phyloP scores from a whole-genome alignment of 2,888 invertebrate species.

The Diploptera punctata region DNA sequence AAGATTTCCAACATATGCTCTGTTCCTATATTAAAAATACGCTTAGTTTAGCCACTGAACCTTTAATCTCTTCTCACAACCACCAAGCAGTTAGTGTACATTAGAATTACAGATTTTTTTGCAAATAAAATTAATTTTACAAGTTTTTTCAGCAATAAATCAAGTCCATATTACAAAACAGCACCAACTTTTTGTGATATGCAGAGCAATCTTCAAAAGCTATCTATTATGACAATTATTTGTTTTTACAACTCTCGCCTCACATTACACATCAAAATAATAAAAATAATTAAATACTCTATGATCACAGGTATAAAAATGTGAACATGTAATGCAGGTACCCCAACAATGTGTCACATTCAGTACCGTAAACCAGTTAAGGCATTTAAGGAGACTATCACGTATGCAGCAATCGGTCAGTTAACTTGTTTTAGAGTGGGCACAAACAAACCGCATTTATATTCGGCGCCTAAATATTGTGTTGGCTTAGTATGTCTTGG shows the following conservation, averaged over 20 bases:
- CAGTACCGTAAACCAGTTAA: too few relatives aligned
- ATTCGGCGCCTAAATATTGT: too few relatives aligned
- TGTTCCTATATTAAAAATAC: not conserved
- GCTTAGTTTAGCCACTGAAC: constrained; percentile 12
- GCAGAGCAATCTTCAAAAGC: not conserved
- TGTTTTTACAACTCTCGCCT: not conserved
- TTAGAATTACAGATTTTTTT: constrained; percentile 18
- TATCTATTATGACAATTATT: not conserved
- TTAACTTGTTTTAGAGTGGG: too few relatives aligned
- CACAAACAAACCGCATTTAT: too few relatives aligned
- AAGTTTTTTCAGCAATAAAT: constrained; percentile 1
- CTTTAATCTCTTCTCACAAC: constrained; percentile 32
- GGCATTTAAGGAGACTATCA: too few relatives aligned
- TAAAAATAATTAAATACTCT: not conserved
- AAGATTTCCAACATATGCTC: too few relatives aligned
- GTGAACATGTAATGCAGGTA: not conserved
- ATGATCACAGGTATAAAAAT: not conserved
- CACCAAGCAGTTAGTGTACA: constrained; percentile 32
- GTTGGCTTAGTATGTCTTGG: too few relatives aligned
- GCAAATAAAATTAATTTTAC: constrained; percentile 9
- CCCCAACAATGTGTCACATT: not conserved
- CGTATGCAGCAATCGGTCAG: too few relatives aligned
- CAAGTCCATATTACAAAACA: constrained; percentile 9
- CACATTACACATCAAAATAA: not conserved
- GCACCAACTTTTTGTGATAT: not conserved